Base-by-base conservation (phyloP, 35 echinoderm and acorn worm genomes). In the Amphiura filiformis region DNA sequence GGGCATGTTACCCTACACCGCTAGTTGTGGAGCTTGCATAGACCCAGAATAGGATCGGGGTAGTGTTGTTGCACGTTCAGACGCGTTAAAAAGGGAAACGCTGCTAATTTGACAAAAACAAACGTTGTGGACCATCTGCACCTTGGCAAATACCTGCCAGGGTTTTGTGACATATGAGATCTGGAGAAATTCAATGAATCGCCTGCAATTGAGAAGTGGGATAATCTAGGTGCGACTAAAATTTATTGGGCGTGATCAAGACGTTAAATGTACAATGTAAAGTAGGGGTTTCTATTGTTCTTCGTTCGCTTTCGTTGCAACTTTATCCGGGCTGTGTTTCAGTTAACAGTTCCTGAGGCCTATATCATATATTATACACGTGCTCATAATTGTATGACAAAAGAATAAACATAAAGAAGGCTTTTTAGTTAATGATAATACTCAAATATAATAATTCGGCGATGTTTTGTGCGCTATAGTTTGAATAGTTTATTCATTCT, bases 231-330 rank as follows among this genome's bases (percentile, higher is more conserved):
- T 30, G 28, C 17, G 61, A 70, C 61, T 70, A 18, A 70, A 70
- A 70, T 70, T 70, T 70, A 70, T 70, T 70, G 61, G 61, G 61
- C 61, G 61, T 70, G 61, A 70, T 70, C 61, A 70, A 70, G 61
- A 70, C 61, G 9, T 11, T 70, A 70, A 70, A 70, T 15, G 26
- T 30, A 70, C 61, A 70, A 70, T 70, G 61, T 70, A 70, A 70
- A 70, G 61, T 23, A 11, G 7, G 61, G 28, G 15, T 30, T 70
- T 70, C 28, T 70, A 13, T 70, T 70, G 61, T 70, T 70, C 61
- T 2, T 70, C 61, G 26, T 11, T 70, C 61, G 28, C 61, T 70
- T 70, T 70, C 61, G 15, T 70, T n/a, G 61, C 11, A 70, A 70
- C 61, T 70, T 70, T 70, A 70, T 11, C 61, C 61, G 61, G 61